A percentile compares a stretch with the other conserved stretches of the same genome.
These are phyloP conservation scores for Fundulus diaphanus DNA, from an alignment of 2,797 vertebrate species.

Conservation along the genomic window DNA sequence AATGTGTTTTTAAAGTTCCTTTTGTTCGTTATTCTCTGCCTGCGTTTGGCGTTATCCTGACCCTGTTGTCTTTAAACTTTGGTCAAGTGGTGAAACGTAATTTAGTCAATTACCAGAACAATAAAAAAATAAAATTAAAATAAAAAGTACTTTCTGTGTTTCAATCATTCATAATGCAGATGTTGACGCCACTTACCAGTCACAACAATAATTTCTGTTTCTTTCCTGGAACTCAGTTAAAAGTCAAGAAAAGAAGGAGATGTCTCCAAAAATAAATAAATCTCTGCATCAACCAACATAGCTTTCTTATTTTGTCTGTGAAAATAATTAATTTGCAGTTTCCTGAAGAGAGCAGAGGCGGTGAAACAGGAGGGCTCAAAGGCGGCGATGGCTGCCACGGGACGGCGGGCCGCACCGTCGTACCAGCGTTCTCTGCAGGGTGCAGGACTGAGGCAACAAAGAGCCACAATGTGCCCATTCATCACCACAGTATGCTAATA, in stretches of 20 bases:
- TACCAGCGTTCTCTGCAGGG: slow-evolving; percentile 75
- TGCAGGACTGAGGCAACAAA: slow-evolving; percentile 70
- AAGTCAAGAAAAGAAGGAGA: not conserved
- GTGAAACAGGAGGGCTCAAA: slow-evolving; percentile 65
- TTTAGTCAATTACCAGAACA: not conserved
- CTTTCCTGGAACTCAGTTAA: too few relatives aligned
- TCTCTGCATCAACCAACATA: slow-evolving; percentile 11
- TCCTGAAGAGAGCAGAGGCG: slow-evolving; percentile 37
- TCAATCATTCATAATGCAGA: not conserved
- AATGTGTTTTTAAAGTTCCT: not conserved
- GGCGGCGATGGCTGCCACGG: slow-evolving; percentile 57
- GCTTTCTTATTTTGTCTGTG: slow-evolving; percentile 9
- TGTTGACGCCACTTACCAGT: not conserved
- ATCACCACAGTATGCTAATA: slow-evolving; percentile 76
- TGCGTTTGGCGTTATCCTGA: not conserved
- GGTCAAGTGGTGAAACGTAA: not conserved
- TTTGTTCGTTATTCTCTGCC: not conserved
- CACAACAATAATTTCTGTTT: too few relatives aligned
- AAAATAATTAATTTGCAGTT: slow-evolving; percentile 60
- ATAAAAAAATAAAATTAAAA: not conserved
- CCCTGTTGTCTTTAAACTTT: not conserved
- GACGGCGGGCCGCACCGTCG: slow-evolving; percentile 67
- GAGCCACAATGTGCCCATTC: slow-evolving; percentile 76
- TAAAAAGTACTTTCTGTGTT: not conserved
- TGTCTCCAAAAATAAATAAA: not conserved